These are phyloP conservation scores for Nymphalis urticae DNA, from an alignment of 2,888 invertebrate species.

Conservation along the genomic window DNA sequence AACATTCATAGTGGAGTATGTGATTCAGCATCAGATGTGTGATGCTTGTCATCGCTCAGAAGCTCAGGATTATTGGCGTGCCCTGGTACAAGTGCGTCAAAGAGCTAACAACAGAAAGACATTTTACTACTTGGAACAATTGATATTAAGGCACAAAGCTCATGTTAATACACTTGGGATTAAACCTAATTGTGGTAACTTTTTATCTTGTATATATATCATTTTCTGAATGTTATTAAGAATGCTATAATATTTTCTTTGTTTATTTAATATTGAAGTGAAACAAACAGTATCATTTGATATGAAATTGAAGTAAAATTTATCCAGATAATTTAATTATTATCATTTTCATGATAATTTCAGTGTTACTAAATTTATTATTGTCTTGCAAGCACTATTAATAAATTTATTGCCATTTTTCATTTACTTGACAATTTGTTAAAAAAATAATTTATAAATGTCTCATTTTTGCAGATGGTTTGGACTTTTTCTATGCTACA, in stretches of 20 bases:
- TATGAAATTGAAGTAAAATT: too few relatives aligned
- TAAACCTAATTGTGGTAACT: constrained; percentile 88
- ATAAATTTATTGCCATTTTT: too few relatives aligned
- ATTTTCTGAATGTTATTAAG: neutral
- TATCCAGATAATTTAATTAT: too few relatives aligned
- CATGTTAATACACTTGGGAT: constrained; percentile 95
- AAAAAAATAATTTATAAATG: neutral
- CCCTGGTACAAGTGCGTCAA: constrained; percentile 93
- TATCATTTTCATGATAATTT: too few relatives aligned
- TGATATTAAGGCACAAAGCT: constrained; percentile 97
- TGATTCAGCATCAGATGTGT: constrained; percentile 96
- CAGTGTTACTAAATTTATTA: too few relatives aligned
- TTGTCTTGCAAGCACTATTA: too few relatives aligned
- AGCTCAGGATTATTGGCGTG: constrained; percentile 98
- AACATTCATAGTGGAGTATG: constrained; percentile 96
- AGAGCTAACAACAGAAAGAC: constrained; percentile 97
- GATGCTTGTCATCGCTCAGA: constrained; percentile 98
- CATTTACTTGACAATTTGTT: too few relatives aligned
- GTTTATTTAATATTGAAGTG: too few relatives aligned
- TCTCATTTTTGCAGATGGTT: constrained; percentile 85
- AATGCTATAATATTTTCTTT: neutral
- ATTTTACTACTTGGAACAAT: constrained; percentile 97
- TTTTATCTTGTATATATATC: constrained; percentile 20
- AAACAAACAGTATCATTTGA: too few relatives aligned
- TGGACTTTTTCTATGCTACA: constrained; percentile 96